phyloP scores from a whole-genome alignment of 2,113 vertebrate species.

The Dipodomys spectabilis region DNA sequence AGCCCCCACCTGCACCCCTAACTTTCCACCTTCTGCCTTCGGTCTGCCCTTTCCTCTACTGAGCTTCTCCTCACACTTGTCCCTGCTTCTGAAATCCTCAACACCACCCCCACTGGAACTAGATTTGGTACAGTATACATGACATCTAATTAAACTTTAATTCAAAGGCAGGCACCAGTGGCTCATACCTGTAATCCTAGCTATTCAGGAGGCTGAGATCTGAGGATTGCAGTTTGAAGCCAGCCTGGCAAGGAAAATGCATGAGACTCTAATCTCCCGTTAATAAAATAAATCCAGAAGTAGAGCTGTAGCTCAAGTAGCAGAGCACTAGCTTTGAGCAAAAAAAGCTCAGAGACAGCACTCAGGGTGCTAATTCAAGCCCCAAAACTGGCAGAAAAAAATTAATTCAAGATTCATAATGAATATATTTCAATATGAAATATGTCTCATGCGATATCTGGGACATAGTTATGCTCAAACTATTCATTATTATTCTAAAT shows the following conservation, averaged over 20 bases:
- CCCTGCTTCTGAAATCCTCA: neutral
- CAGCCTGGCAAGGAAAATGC: too few relatives aligned
- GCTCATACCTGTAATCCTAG: too few relatives aligned
- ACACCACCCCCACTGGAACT: too few relatives aligned
- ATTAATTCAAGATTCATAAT: neutral
- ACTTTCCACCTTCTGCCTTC: fast-evolving
- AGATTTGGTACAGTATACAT: too few relatives aligned
- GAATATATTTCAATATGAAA: neutral
- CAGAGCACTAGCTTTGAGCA: too few relatives aligned
- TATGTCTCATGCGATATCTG: neutral
- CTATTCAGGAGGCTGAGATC: too few relatives aligned
- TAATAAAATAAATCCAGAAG: too few relatives aligned
- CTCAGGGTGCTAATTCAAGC: too few relatives aligned
- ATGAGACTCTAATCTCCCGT: too few relatives aligned
- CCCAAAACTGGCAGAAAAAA: neutral
- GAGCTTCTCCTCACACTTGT: fast-evolving
- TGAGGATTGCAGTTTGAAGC: too few relatives aligned
- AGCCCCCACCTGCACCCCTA: fast-evolving
- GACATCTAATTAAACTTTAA: neutral
- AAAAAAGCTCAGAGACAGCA: too few relatives aligned
- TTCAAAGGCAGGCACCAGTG: neutral
- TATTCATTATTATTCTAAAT: neutral
- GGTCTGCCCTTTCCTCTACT: neutral
- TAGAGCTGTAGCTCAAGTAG: too few relatives aligned
- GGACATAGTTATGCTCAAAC: neutral